Evolutionary conservation across 2,797 vertebrate genomes (phyloP), one percentile per base, ranked within the genome.

Genomic region (Coreius guichenoti): DNA sequence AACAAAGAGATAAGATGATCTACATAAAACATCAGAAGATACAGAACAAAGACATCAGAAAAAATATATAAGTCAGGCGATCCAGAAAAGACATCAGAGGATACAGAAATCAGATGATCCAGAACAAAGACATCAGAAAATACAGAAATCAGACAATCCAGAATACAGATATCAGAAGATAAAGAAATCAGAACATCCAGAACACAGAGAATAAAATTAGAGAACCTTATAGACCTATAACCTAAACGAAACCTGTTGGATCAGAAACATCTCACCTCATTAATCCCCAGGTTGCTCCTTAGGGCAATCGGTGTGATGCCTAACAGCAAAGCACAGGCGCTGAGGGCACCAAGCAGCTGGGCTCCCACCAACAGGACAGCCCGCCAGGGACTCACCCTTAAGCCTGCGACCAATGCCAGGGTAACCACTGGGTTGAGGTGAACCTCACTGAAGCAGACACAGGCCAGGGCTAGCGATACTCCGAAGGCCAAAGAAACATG

Each of bases 351-450:
- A 9, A 90, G 86, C 21, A 90, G 68, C 86, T 90, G 89, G 5
- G 84, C 84, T 3, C 74, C 82, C 39, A 90, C 79, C 29, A 88
- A 88, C 9, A 88, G 69, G 61, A 83, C n/a, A 6, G 87, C 90
- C 39, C 81, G 45, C 86, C 82, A 82, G 19, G 86, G 89, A 13
- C 80, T 88, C 8, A 89, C 33, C 74, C 81, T 85, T 45, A 87
- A 83, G 8, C 87, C 81, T 11, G 51, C 80, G 1, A 82, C 75
- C 63, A 89, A 79, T 12, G 88, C 85, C 81, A 92, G 26, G 68
- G 88, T 90, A 19, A 92, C 85, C 0, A 88, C 88, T 1, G 90
- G 88, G 81, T 92, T 92, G 39, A 90, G 74, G 17, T 90, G 91
- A 11, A 89, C 89, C 5, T 73, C 84, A 31, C 82, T 78, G 6